These are phyloP conservation scores for Mungos mungo DNA, from an alignment of 2,113 vertebrate species.

Conservation along the genomic window DNA sequence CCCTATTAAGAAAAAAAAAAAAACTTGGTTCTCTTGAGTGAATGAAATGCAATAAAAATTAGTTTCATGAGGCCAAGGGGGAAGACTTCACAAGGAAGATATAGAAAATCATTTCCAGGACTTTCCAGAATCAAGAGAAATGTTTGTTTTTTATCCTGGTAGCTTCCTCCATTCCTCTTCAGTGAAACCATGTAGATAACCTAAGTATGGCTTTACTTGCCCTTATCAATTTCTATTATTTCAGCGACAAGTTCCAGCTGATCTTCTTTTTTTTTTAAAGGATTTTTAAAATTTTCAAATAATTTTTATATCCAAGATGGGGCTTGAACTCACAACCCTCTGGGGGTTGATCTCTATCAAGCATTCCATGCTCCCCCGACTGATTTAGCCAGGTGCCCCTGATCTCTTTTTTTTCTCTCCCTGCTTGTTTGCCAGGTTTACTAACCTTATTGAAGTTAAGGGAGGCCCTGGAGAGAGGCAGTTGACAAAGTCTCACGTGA, in stretches of 20 bases:
- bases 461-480: background rate
- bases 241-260: background rate
- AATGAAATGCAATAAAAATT: conserved; percentile 14
- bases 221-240: background rate
- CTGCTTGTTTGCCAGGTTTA: background rate
- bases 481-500: conserved; percentile 8
- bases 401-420: background rate
- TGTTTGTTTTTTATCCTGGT: background rate
- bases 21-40: background rate
- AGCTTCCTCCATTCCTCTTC: background rate
- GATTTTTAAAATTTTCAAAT: background rate
- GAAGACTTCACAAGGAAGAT: conserved; percentile 39
- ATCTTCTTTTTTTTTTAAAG: background rate
- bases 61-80: background rate
- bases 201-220: background rate
- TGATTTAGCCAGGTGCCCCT: background rate
- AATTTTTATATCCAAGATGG: background rate
- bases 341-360: background rate
- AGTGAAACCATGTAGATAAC: background rate
- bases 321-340: background rate
- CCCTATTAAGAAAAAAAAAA: background rate
- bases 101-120: background rate
- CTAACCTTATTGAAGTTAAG: background rate
- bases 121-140: conserved; percentile 43
- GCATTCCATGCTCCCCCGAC: background rate